Evolutionary conservation across 2,797 vertebrate species (phyloP), one percentile per base, ranked within the genome.

Genomic region (Pachyuromys duprasi): DNA sequence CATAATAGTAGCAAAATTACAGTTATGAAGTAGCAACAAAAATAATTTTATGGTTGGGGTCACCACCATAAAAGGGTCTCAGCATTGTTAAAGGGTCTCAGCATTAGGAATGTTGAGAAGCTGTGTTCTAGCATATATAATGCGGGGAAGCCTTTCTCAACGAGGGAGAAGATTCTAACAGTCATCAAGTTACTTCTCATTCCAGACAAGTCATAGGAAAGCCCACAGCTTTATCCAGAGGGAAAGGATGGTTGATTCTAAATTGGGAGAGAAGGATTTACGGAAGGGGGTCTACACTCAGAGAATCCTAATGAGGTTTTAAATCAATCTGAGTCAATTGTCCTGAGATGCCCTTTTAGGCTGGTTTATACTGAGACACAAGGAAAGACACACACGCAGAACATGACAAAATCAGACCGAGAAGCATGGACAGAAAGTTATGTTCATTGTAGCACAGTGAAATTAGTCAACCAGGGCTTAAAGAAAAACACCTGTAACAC

Each of bases 291-390:
- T 5, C 4, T 67, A 69, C n/a, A 33, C 67, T 78, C 62, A 62
- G 45, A 93, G 75, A 96, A 94, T 94, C 55, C 67, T 95, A 95
- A 79, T 89, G 62, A 55, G 42, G 12, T 87, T 95, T 91, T 89
- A 86, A 92, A 20, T 11, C 9, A 45, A 28, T 42, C 49, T 87
- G 93, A 55, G 90, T 82, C 65, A 78, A 0, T 82, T 33, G 55
- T 72, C 49, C 86, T 63, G 49, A 36, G 74, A 93, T 75, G 57
- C 12, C 53, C 45, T 83, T 93, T 83, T 39, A 75, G 86, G 49
- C 65, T 93, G 72, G 24, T 53, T 94, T 84, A 65, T 28, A 86
- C 7, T 95, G 20, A 80, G 70, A 55, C 8, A 36, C 45, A 49
- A 49, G 92, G 72, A 93, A 91, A 93, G 24, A 69, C 39, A 86